phyloP scores from a whole-genome alignment of 2,113 vertebrate genomes.

The Rhea americana region DNA sequence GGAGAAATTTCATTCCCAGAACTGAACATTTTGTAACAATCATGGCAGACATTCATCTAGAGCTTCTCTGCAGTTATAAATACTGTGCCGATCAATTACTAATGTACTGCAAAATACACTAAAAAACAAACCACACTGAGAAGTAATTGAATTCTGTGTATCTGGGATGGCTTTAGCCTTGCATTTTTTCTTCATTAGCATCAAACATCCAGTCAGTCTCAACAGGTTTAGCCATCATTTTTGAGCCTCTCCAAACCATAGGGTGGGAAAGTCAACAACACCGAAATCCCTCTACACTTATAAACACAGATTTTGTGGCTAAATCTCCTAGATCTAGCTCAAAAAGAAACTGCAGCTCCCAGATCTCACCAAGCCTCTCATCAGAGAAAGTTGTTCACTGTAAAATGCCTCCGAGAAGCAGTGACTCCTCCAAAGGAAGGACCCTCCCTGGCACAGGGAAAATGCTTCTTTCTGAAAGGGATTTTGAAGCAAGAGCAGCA shows the following conservation, averaged over 20 bases:
- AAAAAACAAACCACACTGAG: slow-evolving; percentile 2
- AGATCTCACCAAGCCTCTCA: background rate
- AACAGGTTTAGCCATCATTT: background rate
- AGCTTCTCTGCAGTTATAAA: slow-evolving; percentile 31
- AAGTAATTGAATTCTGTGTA: slow-evolving; percentile 50
- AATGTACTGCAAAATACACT: slow-evolving; percentile 38
- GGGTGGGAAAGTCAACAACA: background rate
- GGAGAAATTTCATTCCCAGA: slow-evolving; percentile 45
- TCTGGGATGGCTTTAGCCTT: slow-evolving; percentile 25
- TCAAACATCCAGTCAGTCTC: background rate
- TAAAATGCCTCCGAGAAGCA: background rate
- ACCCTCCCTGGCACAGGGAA: background rate
- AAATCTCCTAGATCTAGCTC: background rate
- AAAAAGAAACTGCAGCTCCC: background rate
- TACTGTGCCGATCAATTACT: slow-evolving; percentile 51
- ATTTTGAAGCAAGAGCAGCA: background rate
- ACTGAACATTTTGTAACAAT: slow-evolving; percentile 53
- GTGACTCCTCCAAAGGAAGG: background rate
- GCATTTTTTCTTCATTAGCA: slow-evolving; percentile 29
- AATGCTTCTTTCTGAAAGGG: background rate
- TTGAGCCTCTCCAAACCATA: background rate
- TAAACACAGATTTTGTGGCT: background rate
- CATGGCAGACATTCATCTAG: slow-evolving; percentile 37
- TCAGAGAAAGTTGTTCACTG: background rate
- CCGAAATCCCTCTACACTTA: background rate